Evolutionary conservation across 2,888 invertebrate species (phyloP), one percentile per base, ranked within the genome.

Genomic region (Hypomecis punctinalis): DNA sequence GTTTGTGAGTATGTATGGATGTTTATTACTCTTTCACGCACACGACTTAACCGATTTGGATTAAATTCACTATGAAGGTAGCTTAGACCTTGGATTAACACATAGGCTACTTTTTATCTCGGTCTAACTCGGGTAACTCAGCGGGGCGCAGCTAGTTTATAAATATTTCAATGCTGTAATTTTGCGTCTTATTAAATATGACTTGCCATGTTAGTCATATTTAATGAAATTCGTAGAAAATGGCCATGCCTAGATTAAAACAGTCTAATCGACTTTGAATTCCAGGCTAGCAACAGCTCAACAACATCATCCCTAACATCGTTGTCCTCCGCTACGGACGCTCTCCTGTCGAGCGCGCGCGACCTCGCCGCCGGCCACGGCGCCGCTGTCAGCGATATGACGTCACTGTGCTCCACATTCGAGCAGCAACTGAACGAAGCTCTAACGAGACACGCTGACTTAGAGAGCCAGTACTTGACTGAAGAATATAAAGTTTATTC

Each of bases 401-500:
- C 65, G 1, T 54, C 64, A 0, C 65, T 72, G 0, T 52, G 71
- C 0, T 0, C 33, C 0, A 8, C 11, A 1, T 61, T 77, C 46
- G 68, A 63, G 4, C 56, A 56, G 0, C 63, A 63, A 5, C 40
- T 86, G 48, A 8, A 43, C 0, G 69, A 61, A 0, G 75, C 77
- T 0, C 36, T 85, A 1, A 57, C 51, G 0, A 10, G 23, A 0
- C 80, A 80, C 0, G 84, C 79, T 0, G 69, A 80, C 36, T 11
- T 87, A 5, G 90, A 92, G 72, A 75, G 58, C 0, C 73, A 73
- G 6, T 89, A 83, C 57, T 76, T 93, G 0, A 74, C 60, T 4
- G 74, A 84, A 0, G 84, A 91, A 56, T 93, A 89, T 37, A 83
- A 75, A 46, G 70, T 86, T 0, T 93, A 93, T 52, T 79, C 83